Percentiles rank a stretch among this genome's conserved stretches.
Conservation (phyloP, 2,888 invertebrate species). For the Drosophila meridiana region DNA sequence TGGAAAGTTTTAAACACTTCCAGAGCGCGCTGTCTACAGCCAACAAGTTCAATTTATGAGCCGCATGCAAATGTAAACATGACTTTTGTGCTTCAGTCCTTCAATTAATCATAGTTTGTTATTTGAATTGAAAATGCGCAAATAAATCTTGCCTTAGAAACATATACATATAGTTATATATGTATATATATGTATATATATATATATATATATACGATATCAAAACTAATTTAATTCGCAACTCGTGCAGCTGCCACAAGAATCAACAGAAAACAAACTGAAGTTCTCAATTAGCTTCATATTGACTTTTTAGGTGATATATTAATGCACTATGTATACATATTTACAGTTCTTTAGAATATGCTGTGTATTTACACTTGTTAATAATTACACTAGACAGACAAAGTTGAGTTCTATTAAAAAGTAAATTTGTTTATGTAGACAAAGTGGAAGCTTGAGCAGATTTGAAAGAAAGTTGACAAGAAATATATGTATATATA, state of each 20-base stretch:
- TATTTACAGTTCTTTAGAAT: conserved; percentile 15
- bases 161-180: too few relatives aligned
- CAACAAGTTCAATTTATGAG: conserved; percentile 46
- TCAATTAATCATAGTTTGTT: conserved; percentile 28
- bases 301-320: conserved; percentile 42
- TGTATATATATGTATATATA: not conserved
- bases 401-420: not conserved
- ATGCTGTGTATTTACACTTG: conserved; percentile 3
- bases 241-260: not conserved
- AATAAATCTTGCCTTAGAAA: not conserved
- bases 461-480: not conserved
- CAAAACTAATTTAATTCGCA: not conserved
- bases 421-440: not conserved
- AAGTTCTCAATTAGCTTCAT: conserved; percentile 35
- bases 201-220: not conserved
- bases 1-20: conserved; percentile 49
- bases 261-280: conserved; percentile 26
- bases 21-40: conserved; percentile 27
- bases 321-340: not conserved
- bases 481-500: not conserved
- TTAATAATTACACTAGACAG: conserved; percentile 23
- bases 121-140: conserved; percentile 6
- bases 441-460: not conserved
- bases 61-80: conserved; percentile 8
- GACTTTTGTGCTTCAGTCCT: conserved; percentile 15